Base-by-base conservation (phyloP, 2,113 vertebrate genomes). In the Aphyosemion australe region DNA sequence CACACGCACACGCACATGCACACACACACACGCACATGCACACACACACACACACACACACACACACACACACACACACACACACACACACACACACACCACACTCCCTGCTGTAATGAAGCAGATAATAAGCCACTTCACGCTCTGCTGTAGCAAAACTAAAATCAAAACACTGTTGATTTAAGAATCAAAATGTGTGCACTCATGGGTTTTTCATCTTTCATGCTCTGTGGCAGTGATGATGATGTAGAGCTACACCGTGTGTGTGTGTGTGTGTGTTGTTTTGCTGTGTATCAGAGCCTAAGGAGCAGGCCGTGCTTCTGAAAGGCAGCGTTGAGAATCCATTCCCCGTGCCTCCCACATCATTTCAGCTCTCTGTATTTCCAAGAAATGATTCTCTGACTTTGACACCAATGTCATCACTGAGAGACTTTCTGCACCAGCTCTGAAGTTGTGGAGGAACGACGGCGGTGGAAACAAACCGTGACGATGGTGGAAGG, bases 91-190 rank as follows among this genome's bases (percentile, higher is more conserved):
- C n/a, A 75, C 37, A 60, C 14, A 66, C 11, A 8, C 59, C n/a
- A n/a, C n/a, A n/a, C n/a, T n/a, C n/a, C 66, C 74, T 81, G 80
- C 34, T 72, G 83, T 91, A 89, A 92, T 91, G 89, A 90, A 80
- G 81, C 87, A 87, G 79, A 89, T 92, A 92, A 92, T 92, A 86
- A 80, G 80, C 80, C 84, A 87, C 85, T 90, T 92, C 88, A 91
- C 80, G 87, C 88, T 87, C 83, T 72, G 78, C 84, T 90, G 90
- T 90, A 71, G 84, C 86, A 87, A 89, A 88, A 89, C 76, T 84
- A 82, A 88, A 91, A 90, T 89, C 87, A 88, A 90, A 90, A 87
- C 88, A 82, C 76, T 82, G 75, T 88, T 91, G 89, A 88, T 89
- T 89, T 82, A 86, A 83, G 86, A 90, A 89, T 90, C 81, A 87